Percentiles rank a stretch among this genome's conserved stretches.
Conservation (phyloP, 2,888 invertebrate genomes). For the Aromia moschata region DNA sequence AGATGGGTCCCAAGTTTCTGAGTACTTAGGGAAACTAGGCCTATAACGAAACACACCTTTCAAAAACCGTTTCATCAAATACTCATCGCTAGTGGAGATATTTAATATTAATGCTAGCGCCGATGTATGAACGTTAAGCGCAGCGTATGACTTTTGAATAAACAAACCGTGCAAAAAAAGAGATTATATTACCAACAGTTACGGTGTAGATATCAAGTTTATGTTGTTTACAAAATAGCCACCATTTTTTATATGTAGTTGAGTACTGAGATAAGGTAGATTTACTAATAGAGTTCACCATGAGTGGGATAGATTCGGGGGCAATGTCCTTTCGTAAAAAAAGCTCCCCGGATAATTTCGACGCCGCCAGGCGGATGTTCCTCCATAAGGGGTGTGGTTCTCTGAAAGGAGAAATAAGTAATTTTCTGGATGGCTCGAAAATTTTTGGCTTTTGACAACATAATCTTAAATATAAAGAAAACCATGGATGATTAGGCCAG, state of each 20-base stretch:
- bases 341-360: slow-evolving; percentile 5
- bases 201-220: neutral
- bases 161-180: neutral
- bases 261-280: neutral
- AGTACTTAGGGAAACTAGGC: neutral
- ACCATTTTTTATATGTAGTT: slow-evolving; percentile 1
- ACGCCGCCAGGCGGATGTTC: slow-evolving; percentile 1
- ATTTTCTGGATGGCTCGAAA: neutral
- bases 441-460: neutral
- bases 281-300: neutral
- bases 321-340: neutral
- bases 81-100: neutral
- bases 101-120: neutral
- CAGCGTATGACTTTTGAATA: neutral
- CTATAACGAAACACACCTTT: neutral
- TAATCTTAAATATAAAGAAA: neutral
- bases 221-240: neutral
- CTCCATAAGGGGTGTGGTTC: neutral
- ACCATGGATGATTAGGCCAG: slow-evolving; percentile 6
- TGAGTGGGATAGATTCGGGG: neutral
- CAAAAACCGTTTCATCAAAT: slow-evolving; percentile 3
- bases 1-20: slow-evolving; percentile 1
- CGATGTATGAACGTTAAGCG: neutral
- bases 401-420: slow-evolving; percentile 3
- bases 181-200: neutral